Base-by-base conservation (phyloP, 2,797 vertebrate genomes). In the Notoglanidium macrostoma region DNA sequence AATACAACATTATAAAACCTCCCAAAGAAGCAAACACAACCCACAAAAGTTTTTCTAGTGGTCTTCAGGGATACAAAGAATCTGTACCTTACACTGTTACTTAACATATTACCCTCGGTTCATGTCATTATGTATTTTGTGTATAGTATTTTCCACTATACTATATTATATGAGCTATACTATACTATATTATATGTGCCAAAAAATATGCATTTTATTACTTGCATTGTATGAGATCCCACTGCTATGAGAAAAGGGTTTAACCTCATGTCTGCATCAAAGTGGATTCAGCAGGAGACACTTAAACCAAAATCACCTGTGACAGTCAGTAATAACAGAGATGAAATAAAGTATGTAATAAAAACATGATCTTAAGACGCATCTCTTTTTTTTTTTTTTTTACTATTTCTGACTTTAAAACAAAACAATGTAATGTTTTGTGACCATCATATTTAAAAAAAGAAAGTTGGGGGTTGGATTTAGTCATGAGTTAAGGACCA, bases 171-270 rank as follows among this genome's bases (percentile, higher is more conserved):
- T 23, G 29, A 23, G n/a, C 44, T 19, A 49, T 35, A 35, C 35
- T 35, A 35, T 35, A 35, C 35, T 35, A 35, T 40, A 40, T 40
- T 40, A 40, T 40, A 40, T 40, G 40, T 40, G 40, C 40, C 40
- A 78, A 35, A 17, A 57, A 76, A 65, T 51, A 68, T 74, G 10
- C 35, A 73, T 82, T 70, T 73, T 68, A 73, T 86, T 73, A 65
- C 29, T 35, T 19, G 1, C 15, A 78, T 55, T 32, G 51, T 3
- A 40, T 40, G 40, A 3, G 40, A 40, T 40, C 40, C 40, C 40
- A 40, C 40, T 40, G 40, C 40, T 40, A 40, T 40, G 40, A 3
- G 40, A 40, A 40, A 40, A 40, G 40, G 40, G 40, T 40, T 40
- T 40, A 40, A 40, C 40, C 40, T 40, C 40, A 54, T 54, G 73